Evolutionary conservation across 2,888 invertebrate species (phyloP).

Genomic region (Bruchidius siliquastri): DNA sequence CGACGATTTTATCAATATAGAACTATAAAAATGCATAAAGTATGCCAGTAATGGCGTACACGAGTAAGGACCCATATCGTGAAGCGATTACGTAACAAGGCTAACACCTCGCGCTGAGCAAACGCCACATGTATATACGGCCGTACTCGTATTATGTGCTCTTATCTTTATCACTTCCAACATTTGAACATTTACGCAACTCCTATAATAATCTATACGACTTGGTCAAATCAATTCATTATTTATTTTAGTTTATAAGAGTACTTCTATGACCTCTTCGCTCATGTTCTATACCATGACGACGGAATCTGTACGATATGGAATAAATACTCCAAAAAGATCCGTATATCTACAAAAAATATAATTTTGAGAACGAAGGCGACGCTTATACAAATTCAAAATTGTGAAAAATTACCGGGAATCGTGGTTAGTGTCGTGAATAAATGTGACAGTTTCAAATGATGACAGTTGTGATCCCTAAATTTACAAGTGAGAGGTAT

Average conservation of each 20-base stretch:
- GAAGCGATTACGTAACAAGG: not conserved
- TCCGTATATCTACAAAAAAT: too few species aligned
- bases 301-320: too few species aligned
- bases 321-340: too few species aligned
- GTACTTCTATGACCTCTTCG: not conserved
- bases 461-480: too few species aligned
- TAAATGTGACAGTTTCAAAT: too few species aligned
- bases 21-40: not conserved
- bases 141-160: not conserved
- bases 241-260: not conserved
- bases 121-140: not conserved
- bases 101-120: not conserved
- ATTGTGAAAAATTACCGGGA: too few species aligned
- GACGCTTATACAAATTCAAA: too few species aligned
- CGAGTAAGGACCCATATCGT: not conserved
- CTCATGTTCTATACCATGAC: not conserved
- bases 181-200: not conserved
- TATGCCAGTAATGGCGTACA: not conserved
- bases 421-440: too few species aligned
- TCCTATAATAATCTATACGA: not conserved
- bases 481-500: too few species aligned
- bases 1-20: not conserved
- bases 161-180: not conserved
- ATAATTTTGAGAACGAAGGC: too few species aligned
- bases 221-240: not conserved